Conservation (phyloP, 2,113 vertebrate genomes). For the Cairina moschata region DNA sequence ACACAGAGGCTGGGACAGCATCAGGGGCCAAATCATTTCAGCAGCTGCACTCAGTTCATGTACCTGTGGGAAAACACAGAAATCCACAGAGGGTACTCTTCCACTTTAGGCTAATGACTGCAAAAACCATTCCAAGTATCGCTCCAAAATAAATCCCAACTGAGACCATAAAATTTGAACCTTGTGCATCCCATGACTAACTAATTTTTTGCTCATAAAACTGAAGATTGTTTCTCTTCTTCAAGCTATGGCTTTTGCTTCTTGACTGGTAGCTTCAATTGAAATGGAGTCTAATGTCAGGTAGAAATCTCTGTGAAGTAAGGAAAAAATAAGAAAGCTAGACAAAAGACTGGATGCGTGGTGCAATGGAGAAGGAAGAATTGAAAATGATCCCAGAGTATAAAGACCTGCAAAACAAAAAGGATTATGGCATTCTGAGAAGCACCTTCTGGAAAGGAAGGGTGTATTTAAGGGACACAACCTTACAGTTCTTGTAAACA, state of each 20-base stretch:
- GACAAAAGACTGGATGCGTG: neutral
- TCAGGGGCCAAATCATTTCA: neutral
- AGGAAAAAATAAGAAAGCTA: neutral
- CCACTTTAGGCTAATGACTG: neutral
- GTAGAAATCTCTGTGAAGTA: neutral
- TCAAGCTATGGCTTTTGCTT: neutral
- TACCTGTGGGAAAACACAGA: neutral
- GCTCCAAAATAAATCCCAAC: neutral
- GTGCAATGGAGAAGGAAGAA: neutral
- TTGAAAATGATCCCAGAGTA: neutral
- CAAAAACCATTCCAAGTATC: neutral
- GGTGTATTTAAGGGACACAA: conserved; percentile 18
- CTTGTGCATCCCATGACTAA: neutral
- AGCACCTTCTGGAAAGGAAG: conserved; percentile 44
- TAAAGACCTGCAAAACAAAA: neutral
- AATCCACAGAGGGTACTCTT: neutral
- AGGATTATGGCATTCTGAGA: conserved; percentile 23
- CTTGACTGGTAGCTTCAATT: neutral
- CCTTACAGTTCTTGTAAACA: neutral
- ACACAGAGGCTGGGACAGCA: neutral
- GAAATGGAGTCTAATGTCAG: neutral
- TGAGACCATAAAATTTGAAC: neutral
- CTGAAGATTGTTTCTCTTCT: neutral
- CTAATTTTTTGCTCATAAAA: neutral
- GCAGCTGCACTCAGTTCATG: neutral